Conservation (phyloP, 37 sponge, comb jelly and placozoan genomes). For the Oopsacas minuta region DNA sequence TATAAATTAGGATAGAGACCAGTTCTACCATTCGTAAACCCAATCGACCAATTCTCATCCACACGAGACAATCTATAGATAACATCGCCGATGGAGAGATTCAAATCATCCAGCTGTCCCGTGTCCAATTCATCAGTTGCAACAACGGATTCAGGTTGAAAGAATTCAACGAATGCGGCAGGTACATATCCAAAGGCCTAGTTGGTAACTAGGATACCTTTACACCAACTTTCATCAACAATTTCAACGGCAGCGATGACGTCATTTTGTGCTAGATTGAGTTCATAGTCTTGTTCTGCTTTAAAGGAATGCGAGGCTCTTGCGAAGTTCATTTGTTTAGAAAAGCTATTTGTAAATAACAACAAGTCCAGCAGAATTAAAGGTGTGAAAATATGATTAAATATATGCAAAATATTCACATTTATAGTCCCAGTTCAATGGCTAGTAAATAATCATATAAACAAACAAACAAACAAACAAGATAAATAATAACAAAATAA, state of each 20-base stretch:
- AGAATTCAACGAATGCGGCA: background rate
- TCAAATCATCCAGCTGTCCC: background rate
- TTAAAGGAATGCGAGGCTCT: background rate
- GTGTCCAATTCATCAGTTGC: background rate
- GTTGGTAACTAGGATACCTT: constrained; percentile 6
- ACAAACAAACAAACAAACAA: too few relatives aligned
- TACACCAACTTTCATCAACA: background rate
- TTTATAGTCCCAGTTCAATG: too few relatives aligned
- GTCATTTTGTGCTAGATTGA: background rate
- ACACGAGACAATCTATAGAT: background rate
- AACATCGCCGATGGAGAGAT: background rate
- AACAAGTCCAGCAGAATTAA: background rate
- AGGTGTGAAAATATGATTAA: background rate
- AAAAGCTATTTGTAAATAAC: background rate
- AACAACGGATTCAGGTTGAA: constrained; percentile 17
- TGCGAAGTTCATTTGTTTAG: background rate
- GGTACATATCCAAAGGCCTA: background rate
- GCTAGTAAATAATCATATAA: too few relatives aligned
- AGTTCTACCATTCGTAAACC: background rate
- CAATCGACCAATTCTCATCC: constrained; percentile 16
- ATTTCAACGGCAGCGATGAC: constrained; percentile 6
- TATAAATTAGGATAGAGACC: background rate
- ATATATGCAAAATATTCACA: too few relatives aligned
- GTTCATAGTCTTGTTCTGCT: background rate
- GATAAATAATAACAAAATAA: too few relatives aligned